A percentile compares a stretch with the other conserved stretches of the same genome.
phyloP scores from a whole-genome alignment of 2,113 vertebrate species.

The Pao palembangensis region DNA sequence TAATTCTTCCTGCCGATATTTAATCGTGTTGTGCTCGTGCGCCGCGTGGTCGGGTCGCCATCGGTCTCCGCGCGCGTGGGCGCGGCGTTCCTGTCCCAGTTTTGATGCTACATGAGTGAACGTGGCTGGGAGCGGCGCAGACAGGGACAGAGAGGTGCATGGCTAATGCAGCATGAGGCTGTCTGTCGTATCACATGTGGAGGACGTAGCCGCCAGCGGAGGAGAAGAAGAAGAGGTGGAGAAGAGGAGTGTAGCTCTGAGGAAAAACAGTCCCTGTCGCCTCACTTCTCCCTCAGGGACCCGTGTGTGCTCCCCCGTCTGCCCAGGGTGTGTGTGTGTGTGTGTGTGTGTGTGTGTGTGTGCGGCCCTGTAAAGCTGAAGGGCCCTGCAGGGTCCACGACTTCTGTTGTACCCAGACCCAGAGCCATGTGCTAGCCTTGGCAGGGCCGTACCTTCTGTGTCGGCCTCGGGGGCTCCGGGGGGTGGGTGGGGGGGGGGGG shows the following conservation, averaged over 20 bases:
- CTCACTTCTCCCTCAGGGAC: conserved; percentile 54
- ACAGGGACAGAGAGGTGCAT: conserved; percentile 58
- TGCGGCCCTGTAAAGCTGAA: conserved; percentile 44
- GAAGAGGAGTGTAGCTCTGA: conserved; percentile 53
- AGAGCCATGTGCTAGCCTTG: conserved; percentile 63
- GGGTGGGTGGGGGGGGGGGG: conserved; percentile 27
- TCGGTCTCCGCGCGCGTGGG: conserved; percentile 17
- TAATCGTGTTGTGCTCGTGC: too few species aligned
- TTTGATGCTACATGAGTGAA: conserved; percentile 54
- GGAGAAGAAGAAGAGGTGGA: conserved; percentile 45
- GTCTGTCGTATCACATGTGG: conserved; percentile 66
- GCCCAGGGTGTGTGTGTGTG: conserved; percentile 43
- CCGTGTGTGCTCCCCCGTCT: conserved; percentile 42
- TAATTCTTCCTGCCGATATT: too few species aligned
- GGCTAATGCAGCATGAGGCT: conserved; percentile 64
- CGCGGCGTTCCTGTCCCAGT: conserved; percentile 55
- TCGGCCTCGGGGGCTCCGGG: conserved; percentile 43
- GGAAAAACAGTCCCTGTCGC: conserved; percentile 55
- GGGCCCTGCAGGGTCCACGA: conserved; percentile 58
- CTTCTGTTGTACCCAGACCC: conserved; percentile 64
- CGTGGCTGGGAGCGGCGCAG: conserved; percentile 50
- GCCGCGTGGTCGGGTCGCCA: conserved; percentile 5
- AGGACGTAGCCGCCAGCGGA: conserved; percentile 45
- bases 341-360: conserved; percentile 18
- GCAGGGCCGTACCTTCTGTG: conserved; percentile 53